Evolutionary conservation across 2,888 invertebrate genomes (phyloP), one percentile per base, ranked within the genome.

Genomic region (Nemoura dubitans): DNA sequence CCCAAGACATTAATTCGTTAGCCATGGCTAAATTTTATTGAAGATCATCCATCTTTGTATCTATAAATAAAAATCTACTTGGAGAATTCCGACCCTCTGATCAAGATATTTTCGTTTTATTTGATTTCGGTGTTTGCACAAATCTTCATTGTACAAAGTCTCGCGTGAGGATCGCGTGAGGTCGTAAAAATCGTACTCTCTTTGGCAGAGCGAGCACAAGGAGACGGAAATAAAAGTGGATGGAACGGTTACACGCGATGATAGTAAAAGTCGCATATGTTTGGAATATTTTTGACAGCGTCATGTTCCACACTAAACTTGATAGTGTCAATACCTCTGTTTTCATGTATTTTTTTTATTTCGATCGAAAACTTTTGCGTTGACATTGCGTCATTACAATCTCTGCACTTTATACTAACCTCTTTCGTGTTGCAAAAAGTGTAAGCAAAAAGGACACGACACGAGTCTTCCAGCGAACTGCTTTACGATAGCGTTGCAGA

Each of bases 31-130:
- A 21, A 21, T 21, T 59, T 59, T 59, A 59, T 59, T 21, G 59
- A 21, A 21, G 14, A 16, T 59, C 59, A 59, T 59, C 14, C 59
- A 59, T 59, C 59, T 59, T 59, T 59, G 16, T 59, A 59, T 59
- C 59, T 59, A 59, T 59, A 59, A 59, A 59, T 59, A 59, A 59
- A 59, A 59, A 3, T 59, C 59, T 59, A 21, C 59, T 59, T 21
- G 14, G 21, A 59, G 59, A 59, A 59, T 59, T 59, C 59, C 1
- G 2, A 59, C 59, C 59, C 59, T 21, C 21, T 59, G 59, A 59
- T 59, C 59, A 59, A 59, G 59, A 59, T 59, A 59, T 59, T 59
- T 59, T 59, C 59, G 59, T 59, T 59, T 59, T 59, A 59, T 59
- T 59, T 59, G 59, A 59, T 59, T 59, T 59, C 14, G 59, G 59